A percentile compares a stretch with the other conserved stretches of the same genome.
Evolutionary conservation across 2,888 invertebrate species (phyloP).

Genomic region (Drosophila ezoana): DNA sequence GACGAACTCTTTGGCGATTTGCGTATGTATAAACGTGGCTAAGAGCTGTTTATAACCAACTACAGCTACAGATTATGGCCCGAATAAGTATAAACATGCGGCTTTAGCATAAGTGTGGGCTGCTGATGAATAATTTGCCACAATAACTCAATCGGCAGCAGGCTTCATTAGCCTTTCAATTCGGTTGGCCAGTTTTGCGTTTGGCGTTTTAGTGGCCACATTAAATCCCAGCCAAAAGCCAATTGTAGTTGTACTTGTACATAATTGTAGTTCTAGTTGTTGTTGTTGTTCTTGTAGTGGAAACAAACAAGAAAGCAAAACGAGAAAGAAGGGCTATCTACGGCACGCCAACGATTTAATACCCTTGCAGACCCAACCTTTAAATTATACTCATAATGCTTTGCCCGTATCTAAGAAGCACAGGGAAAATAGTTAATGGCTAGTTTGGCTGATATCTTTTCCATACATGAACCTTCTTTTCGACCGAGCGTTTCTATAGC

Average conservation of each 20-base stretch:
- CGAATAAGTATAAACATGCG: slow-evolving; percentile 49
- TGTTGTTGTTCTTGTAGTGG: slow-evolving; percentile 24
- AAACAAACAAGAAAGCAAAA: slow-evolving; percentile 13
- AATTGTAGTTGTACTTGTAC: slow-evolving; percentile 44
- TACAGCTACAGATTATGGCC: slow-evolving; percentile 41
- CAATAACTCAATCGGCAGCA: slow-evolving; percentile 74
- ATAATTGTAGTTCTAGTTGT: slow-evolving; percentile 13
- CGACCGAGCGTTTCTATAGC: no score
- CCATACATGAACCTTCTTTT: no score
- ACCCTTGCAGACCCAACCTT: no score
- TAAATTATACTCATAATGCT: no score
- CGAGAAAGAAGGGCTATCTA: background rate
- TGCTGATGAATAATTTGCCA: slow-evolving; percentile 54
- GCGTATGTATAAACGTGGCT: slow-evolving; percentile 54
- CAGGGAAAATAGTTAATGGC: no score
- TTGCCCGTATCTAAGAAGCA: no score
- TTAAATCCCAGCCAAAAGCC: slow-evolving; percentile 57
- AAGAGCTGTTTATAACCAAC: slow-evolving; percentile 36
- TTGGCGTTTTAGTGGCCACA: slow-evolving; percentile 70
- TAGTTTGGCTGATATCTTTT: no score
- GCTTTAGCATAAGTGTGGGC: slow-evolving; percentile 2
- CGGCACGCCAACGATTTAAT: no score
- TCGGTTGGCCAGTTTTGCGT: slow-evolving; percentile 39
- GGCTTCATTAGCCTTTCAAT: slow-evolving; percentile 62
- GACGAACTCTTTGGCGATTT: slow-evolving; percentile 61